Base-by-base conservation (phyloP, 2,113 vertebrate species). In the Brachyhypopomus occidentalis region DNA sequence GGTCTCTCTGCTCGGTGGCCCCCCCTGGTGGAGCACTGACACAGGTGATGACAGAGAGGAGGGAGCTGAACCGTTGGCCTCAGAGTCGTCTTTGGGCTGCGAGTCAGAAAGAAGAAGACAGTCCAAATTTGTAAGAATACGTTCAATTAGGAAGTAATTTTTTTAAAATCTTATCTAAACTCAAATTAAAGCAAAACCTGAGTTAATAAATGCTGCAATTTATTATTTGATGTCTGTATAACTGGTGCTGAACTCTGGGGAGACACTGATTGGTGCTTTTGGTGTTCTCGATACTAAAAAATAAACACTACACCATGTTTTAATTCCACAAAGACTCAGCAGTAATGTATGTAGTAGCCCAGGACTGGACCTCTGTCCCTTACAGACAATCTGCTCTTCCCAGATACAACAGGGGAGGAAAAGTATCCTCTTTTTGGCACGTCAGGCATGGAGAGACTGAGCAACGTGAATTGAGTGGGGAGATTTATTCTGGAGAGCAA, bases 11-110 rank as follows among this genome's bases (percentile, higher is more conserved):
- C 95, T 95, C 41, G 90, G 93, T 14, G 89, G 93, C 80, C 95
- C 94, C 71, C 88, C 94, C 20, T 91, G 91, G 23, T 94, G 95
- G 72, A 95, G 84, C 84, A 94, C 95, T 6, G 97, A 97, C 78
- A 97, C 94, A 0, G 95, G 96, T 36, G 96, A 97, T 0, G 96
- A 97, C 84, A 95, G 89, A 73, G 95, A 90, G 0, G 96, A 97
- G 0, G 94, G 92, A 74, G 93, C 93, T 38, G 97, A 98, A 34
- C 93, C 94, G 0, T 95, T 96, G 72, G 94, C 94, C 75, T 97
- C 94, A 0, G 94, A 95, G 75, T 98, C 97, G 6, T 94, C 89
- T 76, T 95, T 95, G 78, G 97, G 96, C 98, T 99, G 36, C 30
- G 74, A 77, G 59, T 36, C 30, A 66, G 19, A 56, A 63, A 23